A percentile compares a stretch with the other conserved stretches of the same genome.
These are phyloP conservation scores for Junonia oenone DNA, from an alignment of 2,888 invertebrate genomes.

Conservation along the genomic window DNA sequence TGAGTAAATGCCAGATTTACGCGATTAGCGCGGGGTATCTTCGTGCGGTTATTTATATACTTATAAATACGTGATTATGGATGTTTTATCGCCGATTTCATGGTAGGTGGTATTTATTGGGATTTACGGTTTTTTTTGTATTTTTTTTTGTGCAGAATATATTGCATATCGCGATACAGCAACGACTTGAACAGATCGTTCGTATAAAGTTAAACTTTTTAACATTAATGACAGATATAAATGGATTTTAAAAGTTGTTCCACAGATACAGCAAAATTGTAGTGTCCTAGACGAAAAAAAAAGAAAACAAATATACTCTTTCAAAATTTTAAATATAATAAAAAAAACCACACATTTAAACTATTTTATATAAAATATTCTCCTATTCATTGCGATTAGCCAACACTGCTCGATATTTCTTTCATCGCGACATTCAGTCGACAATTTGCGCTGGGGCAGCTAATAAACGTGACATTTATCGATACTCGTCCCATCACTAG, in stretches of 20 bases:
- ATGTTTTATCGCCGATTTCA: neutral
- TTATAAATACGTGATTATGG: neutral
- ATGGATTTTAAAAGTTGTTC: too few species aligned
- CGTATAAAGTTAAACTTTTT: too few species aligned
- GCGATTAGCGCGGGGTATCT: neutral
- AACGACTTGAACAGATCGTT: too few species aligned
- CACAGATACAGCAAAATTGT: too few species aligned
- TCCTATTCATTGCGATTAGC: neutral
- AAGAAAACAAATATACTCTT: too few species aligned
- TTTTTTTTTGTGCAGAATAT: neutral
- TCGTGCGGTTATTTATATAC: neutral
- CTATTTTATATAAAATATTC: neutral
- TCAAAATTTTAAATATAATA: neutral
- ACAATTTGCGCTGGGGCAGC: neutral
- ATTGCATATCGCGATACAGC: too few species aligned
- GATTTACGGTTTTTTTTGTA: neutral
- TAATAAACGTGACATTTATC: conserved; percentile 36
- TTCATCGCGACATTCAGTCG: conserved; percentile 1
- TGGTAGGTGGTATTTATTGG: neutral
- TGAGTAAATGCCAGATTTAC: conserved; percentile 1
- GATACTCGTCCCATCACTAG: conserved; percentile 43
- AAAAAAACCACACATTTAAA: neutral
- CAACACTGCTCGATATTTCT: neutral
- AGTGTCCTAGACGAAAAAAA: too few species aligned
- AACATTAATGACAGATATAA: too few species aligned